phyloP scores from a whole-genome alignment of 2,113 vertebrate genomes.

The Nothobranchius furzeri region DNA sequence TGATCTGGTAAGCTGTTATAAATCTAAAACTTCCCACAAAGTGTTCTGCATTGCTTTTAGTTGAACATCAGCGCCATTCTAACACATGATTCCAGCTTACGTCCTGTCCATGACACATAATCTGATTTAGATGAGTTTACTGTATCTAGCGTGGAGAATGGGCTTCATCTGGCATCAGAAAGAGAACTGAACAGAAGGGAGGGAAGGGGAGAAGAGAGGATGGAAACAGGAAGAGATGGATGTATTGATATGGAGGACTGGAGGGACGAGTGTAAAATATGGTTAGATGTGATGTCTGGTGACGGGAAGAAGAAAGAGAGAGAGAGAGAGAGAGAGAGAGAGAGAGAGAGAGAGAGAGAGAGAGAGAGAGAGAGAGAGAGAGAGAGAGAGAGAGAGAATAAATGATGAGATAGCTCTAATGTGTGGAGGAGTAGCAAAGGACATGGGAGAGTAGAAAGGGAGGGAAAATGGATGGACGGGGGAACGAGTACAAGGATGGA shows the following conservation, averaged over 20 bases:
- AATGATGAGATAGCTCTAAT: conserved; percentile 61
- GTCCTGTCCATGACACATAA: conserved; percentile 42
- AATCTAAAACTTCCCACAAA: background rate
- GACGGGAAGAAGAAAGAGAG: conserved; percentile 25
- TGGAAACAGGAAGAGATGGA: conserved; percentile 52
- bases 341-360: conserved; percentile 13
- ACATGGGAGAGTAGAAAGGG: conserved; percentile 30
- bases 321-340: conserved; percentile 30
- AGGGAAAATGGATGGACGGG: conserved; percentile 34
- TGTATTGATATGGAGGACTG: conserved; percentile 55
- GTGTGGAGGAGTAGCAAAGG: conserved; percentile 58
- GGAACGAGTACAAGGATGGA: conserved; percentile 52
- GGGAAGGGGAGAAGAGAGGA: conserved; percentile 11
- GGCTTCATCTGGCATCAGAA: conserved; percentile 54
- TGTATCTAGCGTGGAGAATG: conserved; percentile 46
- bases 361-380: background rate
- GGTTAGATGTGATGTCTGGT: conserved; percentile 57
- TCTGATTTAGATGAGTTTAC: conserved; percentile 46
- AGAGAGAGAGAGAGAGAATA: conserved; percentile 51
- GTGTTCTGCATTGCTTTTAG: conserved; percentile 4
- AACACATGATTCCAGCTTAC: conserved; percentile 36
- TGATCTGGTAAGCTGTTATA: background rate
- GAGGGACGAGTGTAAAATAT: conserved; percentile 64
- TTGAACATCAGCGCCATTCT: conserved; percentile 33
- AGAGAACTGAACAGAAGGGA: conserved; percentile 12